Conservation (phyloP, 1,140 invertebrate species). For the Elymnias hypermnestra region DNA sequence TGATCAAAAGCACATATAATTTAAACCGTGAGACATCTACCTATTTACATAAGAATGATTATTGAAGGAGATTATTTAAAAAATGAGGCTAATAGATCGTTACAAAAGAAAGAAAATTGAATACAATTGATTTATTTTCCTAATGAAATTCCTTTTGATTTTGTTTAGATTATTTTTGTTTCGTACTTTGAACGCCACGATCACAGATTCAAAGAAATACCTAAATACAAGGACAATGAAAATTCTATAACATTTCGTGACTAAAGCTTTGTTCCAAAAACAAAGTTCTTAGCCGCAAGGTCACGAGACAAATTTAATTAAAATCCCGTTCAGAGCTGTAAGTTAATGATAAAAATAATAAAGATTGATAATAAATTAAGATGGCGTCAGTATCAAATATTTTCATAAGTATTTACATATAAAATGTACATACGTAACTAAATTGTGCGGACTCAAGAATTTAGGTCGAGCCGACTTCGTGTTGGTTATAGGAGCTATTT, state of each 20-base stretch:
- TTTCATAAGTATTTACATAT: constrained; percentile 2
- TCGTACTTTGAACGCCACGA: too few species aligned
- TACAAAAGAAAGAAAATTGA: too few species aligned
- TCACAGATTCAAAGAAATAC: too few species aligned
- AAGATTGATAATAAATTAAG: not conserved
- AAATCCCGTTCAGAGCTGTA: not conserved
- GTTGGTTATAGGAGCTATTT: constrained; percentile 51
- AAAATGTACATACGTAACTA: not conserved
- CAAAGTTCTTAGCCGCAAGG: not conserved
- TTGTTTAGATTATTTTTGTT: too few species aligned
- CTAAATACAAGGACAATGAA: not conserved
- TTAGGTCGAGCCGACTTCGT: constrained; percentile 42
- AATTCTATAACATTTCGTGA: not conserved
- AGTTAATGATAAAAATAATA: not conserved
- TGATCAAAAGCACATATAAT: too few species aligned
- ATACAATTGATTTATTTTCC: too few species aligned
- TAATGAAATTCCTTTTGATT: too few species aligned
- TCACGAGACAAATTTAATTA: not conserved
- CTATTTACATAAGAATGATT: too few species aligned
- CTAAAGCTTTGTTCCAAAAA: not conserved
- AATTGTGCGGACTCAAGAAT: constrained; percentile 27
- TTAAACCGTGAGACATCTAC: too few species aligned
- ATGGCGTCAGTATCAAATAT: not conserved
- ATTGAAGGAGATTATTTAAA: too few species aligned
- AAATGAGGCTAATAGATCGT: too few species aligned